Base-by-base conservation (phyloP, 2,113 vertebrate species). In the Lates calcarifer region DNA sequence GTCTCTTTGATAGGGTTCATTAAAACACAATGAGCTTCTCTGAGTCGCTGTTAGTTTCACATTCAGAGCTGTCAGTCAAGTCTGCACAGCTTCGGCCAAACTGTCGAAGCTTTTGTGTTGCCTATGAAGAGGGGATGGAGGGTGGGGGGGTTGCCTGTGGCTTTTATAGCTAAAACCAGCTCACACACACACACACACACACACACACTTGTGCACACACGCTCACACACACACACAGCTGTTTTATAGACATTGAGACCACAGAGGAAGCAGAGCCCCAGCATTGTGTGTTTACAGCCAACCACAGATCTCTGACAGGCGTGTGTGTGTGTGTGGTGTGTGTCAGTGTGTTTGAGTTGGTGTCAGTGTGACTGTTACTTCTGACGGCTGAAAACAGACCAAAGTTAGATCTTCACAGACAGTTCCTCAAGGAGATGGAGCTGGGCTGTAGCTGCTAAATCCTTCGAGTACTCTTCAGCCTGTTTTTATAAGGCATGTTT, bases 221-320 rank as follows among this genome's bases (percentile, higher is more conserved):
- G 61, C 26, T 60, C 71, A 1, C 64, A 37, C 65, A 72, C 69
- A 86, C 84, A 79, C 88, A 85, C 77, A 91, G 86, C 86, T 90
- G 90, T 85, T 90, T 67, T 79, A 57, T 80, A 74, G 66, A 76
- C 39, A 79, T 60, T 62, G 39, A 68, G 82, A 86, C 86, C 90
- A 88, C 86, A 91, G 84, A 94, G 89, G 89, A 92, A 91, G 89
- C 86, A 49, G 75, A 84, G 67, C 76, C 61, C 71, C 76, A 84
- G 61, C 15, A 35, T 77, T 81, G 85, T 58, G 72, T 88, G 81
- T 87, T 84, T 69, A 80, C 74, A 84, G 79, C 80, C 77, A 82
- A 67, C 89, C 87, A 58, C 82, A 86, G 80, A 82, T 85, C 78
- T 84, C 56, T 79, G 65, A 79, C 79, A 90, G 57, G 62, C 79